Conservation (phyloP, 2,113 vertebrate species). For the Ceyx melanurus region DNA sequence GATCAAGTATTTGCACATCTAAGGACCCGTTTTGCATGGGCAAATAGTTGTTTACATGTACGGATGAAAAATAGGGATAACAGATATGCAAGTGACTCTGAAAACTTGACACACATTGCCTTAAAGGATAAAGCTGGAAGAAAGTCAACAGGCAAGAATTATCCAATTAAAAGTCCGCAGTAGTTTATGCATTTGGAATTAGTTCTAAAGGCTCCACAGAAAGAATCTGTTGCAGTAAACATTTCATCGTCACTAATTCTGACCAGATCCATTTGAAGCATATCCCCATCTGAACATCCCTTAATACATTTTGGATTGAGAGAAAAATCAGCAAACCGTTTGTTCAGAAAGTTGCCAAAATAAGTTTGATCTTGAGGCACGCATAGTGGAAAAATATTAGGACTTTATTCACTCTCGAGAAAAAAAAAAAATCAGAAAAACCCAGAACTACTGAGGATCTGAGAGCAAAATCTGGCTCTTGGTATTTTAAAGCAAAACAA, state of each 20-base stretch:
- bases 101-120: slow-evolving; percentile 48
- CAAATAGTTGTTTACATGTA: slow-evolving; percentile 45
- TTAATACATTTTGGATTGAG: slow-evolving; percentile 16
- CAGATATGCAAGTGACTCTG: slow-evolving; percentile 22
- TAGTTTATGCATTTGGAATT: slow-evolving; percentile 59
- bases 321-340: slow-evolving; percentile 8
- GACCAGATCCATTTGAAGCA: slow-evolving; percentile 43
- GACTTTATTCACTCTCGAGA: not conserved
- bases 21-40: slow-evolving; percentile 38
- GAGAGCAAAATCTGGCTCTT: slow-evolving; percentile 31
- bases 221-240: slow-evolving; percentile 47
- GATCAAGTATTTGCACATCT: slow-evolving; percentile 49
- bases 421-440: not conserved
- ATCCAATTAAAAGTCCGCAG: slow-evolving; percentile 39
- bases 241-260: slow-evolving; percentile 56
- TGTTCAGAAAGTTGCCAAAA: slow-evolving; percentile 30
- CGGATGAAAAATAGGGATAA: not conserved
- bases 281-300: not conserved
- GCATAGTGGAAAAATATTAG: not conserved
- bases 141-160: slow-evolving; percentile 58
- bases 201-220: slow-evolving; percentile 50
- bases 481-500: slow-evolving; percentile 9
- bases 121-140: slow-evolving; percentile 45
- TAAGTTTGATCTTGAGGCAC: not conserved
- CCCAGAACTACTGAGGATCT: not conserved